Percentiles rank a stretch among this genome's conserved stretches.
These are phyloP conservation scores for Onychostoma macrolepis DNA, from an alignment of 2,113 vertebrate genomes.

Conservation along the genomic window DNA sequence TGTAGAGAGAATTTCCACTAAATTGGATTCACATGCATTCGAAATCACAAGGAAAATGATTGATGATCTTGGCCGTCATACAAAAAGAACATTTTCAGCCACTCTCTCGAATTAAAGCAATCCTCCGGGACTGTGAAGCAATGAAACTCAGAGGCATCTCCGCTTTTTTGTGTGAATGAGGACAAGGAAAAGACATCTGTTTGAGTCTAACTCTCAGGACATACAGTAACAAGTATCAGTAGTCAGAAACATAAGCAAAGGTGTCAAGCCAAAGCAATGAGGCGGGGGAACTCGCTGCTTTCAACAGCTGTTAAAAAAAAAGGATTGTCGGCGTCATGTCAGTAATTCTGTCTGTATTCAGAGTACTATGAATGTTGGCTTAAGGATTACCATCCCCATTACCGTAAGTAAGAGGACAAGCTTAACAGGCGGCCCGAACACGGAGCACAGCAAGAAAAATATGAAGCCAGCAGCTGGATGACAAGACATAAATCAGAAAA, in stretches of 20 bases:
- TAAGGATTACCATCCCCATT: slow-evolving; percentile 36
- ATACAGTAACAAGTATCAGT: slow-evolving; percentile 1
- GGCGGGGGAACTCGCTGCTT: background rate
- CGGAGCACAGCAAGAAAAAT: slow-evolving; percentile 32
- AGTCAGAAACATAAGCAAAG: slow-evolving; percentile 22
- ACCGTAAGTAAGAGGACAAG: slow-evolving; percentile 21
- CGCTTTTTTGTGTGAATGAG: slow-evolving; percentile 16
- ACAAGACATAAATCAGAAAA: slow-evolving; percentile 57
- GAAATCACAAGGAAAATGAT: slow-evolving; percentile 57
- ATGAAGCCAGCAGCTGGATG: slow-evolving; percentile 19
- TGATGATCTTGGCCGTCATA: slow-evolving; percentile 52
- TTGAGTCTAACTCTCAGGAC: slow-evolving; percentile 6
- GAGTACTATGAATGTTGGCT: slow-evolving; percentile 11
- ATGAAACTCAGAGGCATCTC: background rate
- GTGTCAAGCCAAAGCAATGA: slow-evolving; percentile 28
- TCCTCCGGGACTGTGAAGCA: slow-evolving; percentile 33
- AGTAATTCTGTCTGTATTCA: slow-evolving; percentile 5
- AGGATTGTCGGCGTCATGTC: slow-evolving; percentile 23
- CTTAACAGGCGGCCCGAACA: background rate
- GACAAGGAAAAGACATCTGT: slow-evolving; percentile 27
- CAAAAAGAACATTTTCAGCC: slow-evolving; percentile 48
- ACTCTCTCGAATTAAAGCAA: slow-evolving; percentile 34
- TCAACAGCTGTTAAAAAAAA: slow-evolving; percentile 3
- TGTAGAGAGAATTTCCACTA: slow-evolving; percentile 30
- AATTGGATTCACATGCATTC: slow-evolving; percentile 56